Base-by-base conservation (phyloP, 2,888 invertebrate genomes). In the Byasa hedistus region DNA sequence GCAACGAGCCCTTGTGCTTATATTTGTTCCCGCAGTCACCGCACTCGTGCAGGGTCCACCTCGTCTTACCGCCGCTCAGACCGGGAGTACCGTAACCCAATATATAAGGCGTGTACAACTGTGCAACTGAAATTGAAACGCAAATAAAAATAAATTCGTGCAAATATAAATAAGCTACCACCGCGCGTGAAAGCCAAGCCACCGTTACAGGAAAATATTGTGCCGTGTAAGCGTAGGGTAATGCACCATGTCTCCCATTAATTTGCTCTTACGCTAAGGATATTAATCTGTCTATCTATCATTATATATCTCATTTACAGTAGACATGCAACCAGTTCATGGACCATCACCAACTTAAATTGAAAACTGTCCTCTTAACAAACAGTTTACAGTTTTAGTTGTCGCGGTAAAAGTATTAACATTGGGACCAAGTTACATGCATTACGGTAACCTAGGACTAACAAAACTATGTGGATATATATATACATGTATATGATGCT, bases 21-120 rank as follows among this genome's bases (percentile, higher is more conserved):
- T 97, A 97, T 76, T 95, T 93, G 91, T 96, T 97, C 73, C 96
- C 95, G 85, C 97, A 97, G 77, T 92, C 93, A 77, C 93, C 93
- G 89, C 95, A 95, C 70, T 92, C 93, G 81, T 93, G 93, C 73
- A 91, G 83, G 64, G 91, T 90, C 91, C 91, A 91, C 69, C 87
- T 85, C 70, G 81, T 81, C 79, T 90, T 90, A 77, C 84, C 83
- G 84, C 87, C 80, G 83, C 87, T 83, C 84, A 88, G 83, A 73
- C 88, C 88, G 68, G 86, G 79, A 69, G 86, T 80, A 77, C 91
- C 90, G 81, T 91, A 91, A 87, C 90, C 89, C 87, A 91, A 87
- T 84, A 91, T 89, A 88, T 89, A 91, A 88, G 91, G 91, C 81
- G 90, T 87, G 90, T 90, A 91, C 84, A 91, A 87, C 86, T 91